A percentile compares a stretch with the other conserved stretches of the same genome.
Conservation (phyloP, 2,888 invertebrate species). For the Agelastica alni region DNA sequence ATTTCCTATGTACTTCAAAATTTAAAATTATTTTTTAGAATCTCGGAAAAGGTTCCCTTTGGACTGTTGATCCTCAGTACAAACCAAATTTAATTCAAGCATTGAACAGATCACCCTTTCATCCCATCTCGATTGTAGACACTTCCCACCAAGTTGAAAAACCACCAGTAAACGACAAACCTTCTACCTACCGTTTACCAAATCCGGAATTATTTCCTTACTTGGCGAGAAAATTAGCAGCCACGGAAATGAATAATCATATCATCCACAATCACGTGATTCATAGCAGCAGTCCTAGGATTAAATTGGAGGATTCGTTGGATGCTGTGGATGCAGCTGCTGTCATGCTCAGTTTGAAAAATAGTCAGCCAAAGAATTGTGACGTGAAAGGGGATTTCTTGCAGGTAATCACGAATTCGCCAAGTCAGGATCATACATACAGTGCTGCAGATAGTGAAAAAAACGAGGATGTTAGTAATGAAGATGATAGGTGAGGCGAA, state of each 20-base stretch:
- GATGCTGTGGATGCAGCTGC: conserved; percentile 84
- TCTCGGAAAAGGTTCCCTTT: conserved; percentile 91
- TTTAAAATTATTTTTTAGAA: conserved; percentile 63
- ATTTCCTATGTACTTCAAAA: neutral
- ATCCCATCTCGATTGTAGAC: conserved; percentile 65
- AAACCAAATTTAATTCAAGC: conserved; percentile 88
- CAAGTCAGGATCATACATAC: conserved; percentile 93
- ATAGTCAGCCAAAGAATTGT: conserved; percentile 59
- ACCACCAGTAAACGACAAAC: conserved; percentile 36
- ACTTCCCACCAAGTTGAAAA: conserved; percentile 52
- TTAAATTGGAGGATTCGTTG: conserved; percentile 58
- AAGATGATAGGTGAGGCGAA: conserved; percentile 59
- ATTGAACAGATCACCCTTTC: conserved; percentile 84
- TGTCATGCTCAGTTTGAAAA: conserved; percentile 86
- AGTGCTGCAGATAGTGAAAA: conserved; percentile 63
- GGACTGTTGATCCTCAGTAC: conserved; percentile 94
- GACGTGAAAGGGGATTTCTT: conserved; percentile 43
- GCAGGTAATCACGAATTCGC: conserved; percentile 80
- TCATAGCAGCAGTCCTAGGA: conserved; percentile 29
- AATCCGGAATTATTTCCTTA: conserved; percentile 84
- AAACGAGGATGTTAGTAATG: conserved; percentile 62
- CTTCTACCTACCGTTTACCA: conserved; percentile 58
- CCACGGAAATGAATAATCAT: conserved; percentile 50
- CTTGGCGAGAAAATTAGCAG: conserved; percentile 72
- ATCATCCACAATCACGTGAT: conserved; percentile 1